A percentile compares a stretch with the other conserved stretches of the same genome.
Evolutionary conservation across 2,113 vertebrate species (phyloP).

Genomic region (Onychorhynchus coronatus): DNA sequence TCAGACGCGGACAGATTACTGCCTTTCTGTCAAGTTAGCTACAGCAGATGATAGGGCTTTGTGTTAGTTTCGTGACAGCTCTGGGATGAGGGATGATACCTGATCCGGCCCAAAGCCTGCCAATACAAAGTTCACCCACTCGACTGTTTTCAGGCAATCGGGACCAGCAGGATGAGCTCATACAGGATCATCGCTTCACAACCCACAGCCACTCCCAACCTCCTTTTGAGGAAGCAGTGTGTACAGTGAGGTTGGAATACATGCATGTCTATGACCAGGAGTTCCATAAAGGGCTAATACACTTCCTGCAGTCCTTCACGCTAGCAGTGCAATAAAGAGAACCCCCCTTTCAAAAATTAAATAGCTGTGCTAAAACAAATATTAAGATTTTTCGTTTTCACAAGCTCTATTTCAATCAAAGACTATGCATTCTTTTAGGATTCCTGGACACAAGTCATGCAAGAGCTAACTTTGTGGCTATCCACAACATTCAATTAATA

Average conservation of each 20-base stretch:
- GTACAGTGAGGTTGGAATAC: neutral
- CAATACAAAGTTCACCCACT: neutral
- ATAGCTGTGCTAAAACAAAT: neutral
- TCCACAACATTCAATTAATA: neutral
- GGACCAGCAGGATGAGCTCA: neutral
- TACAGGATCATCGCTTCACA: neutral
- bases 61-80: neutral
- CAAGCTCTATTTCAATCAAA: neutral
- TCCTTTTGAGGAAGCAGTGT: neutral
- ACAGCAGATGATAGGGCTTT: neutral
- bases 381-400: neutral
- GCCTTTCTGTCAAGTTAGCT: neutral
- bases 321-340: neutral
- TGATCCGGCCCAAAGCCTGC: neutral
- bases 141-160: fast-evolving
- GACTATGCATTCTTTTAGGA: neutral
- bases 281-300: neutral
- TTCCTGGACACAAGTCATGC: conserved; percentile 38
- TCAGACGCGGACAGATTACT: neutral
- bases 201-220: neutral
- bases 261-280: neutral
- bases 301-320: neutral
- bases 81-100: neutral
- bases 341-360: neutral
- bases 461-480: neutral